Percentiles rank a stretch among this genome's conserved stretches.
Conservation (phyloP, 2,113 vertebrate genomes). For the Onychostruthus taczanowskii region DNA sequence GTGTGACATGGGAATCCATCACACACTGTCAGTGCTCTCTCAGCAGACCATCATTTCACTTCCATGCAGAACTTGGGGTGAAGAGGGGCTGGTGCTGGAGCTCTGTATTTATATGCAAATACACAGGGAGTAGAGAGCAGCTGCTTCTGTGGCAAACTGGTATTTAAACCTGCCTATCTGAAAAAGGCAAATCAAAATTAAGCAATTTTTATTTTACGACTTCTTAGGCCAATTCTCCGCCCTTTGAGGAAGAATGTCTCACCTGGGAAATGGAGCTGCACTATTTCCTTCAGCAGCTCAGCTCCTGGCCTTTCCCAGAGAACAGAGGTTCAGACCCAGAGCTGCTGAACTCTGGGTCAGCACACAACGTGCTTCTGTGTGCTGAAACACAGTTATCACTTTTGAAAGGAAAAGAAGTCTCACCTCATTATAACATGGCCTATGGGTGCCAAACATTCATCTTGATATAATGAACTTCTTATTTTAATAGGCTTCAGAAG, state of each 20-base stretch:
- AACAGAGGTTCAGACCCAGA: neutral
- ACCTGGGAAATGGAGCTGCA: neutral
- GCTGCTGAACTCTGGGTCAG: conserved; percentile 39
- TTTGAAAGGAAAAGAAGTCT: conserved; percentile 19
- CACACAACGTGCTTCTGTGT: neutral
- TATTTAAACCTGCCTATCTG: neutral
- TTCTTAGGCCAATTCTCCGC: neutral
- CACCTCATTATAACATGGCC: conserved; percentile 70
- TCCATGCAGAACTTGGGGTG: neutral
- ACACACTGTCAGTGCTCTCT: neutral
- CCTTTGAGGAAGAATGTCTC: neutral
- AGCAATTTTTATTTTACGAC: neutral
- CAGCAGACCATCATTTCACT: neutral
- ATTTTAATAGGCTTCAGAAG: conserved; percentile 53
- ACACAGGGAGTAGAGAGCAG: neutral
- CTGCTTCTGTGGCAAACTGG: neutral
- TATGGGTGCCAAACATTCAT: conserved; percentile 55
- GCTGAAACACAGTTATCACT: neutral
- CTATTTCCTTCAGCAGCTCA: neutral
- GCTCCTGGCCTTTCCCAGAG: neutral
- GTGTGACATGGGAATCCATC: conserved; percentile 50
- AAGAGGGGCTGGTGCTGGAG: neutral
- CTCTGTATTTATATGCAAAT: conserved; percentile 5
- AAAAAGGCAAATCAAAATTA: neutral
- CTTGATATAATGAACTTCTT: conserved; percentile 52